phyloP scores from a whole-genome alignment of 1,140 invertebrate species.

The Telenomus remus region DNA sequence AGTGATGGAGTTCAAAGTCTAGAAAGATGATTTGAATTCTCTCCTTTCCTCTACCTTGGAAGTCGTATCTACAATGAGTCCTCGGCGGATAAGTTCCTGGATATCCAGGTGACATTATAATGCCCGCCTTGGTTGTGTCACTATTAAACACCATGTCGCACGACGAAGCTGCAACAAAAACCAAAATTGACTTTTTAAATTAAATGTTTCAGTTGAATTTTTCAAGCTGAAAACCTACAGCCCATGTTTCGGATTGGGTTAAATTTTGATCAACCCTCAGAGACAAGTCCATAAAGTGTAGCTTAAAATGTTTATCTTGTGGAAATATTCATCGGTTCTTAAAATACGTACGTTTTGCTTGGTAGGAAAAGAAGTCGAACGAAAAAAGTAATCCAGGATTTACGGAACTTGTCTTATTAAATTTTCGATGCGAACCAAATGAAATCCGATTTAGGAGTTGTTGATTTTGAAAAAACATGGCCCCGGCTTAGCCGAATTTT shows the following conservation, averaged over 20 bases:
- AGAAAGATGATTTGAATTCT: slow-evolving; percentile 85
- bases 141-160: slow-evolving; percentile 87
- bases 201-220: too few relatives aligned
- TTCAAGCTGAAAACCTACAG: too few relatives aligned
- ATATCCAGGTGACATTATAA: slow-evolving; percentile 85
- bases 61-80: slow-evolving; percentile 88
- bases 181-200: too few relatives aligned
- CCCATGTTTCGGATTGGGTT: too few relatives aligned
- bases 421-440: slow-evolving; percentile 17
- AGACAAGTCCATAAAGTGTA: too few relatives aligned
- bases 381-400: slow-evolving; percentile 28
- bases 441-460: slow-evolving; percentile 36
- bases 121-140: slow-evolving; percentile 86
- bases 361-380: background rate
- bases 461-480: slow-evolving; percentile 42
- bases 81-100: slow-evolving; percentile 84
- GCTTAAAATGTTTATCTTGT: too few relatives aligned
- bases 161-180: slow-evolving; percentile 81
- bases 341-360: background rate
- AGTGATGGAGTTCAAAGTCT: slow-evolving; percentile 81
- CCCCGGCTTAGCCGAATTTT: slow-evolving; percentile 28
- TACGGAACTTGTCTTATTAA: slow-evolving; percentile 14
- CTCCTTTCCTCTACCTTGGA: slow-evolving; percentile 87
- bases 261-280: too few relatives aligned
- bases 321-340: too few relatives aligned